These are phyloP conservation scores for Embiotoca jacksoni DNA, from an alignment of 2,113 vertebrate genomes.

Conservation along the genomic window DNA sequence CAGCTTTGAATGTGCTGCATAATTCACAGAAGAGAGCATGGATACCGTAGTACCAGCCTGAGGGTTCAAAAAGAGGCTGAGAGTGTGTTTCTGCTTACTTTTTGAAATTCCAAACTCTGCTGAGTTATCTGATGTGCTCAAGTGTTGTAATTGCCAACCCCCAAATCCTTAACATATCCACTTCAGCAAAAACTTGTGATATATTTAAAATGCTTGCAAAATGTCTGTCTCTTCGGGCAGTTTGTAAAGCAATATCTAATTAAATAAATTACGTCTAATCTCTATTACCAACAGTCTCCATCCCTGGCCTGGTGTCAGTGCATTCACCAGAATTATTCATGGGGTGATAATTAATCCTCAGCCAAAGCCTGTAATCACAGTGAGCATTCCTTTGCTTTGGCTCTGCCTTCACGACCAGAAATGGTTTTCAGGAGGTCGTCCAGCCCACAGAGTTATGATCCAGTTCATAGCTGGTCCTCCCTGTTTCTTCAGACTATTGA, in stretches of 20 bases:
- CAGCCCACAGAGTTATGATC: constrained; percentile 4
- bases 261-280: not conserved
- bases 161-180: too few relatives aligned
- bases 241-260: not conserved
- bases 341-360: constrained; percentile 34
- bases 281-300: not conserved
- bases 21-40: not conserved
- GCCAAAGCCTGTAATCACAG: constrained; percentile 19
- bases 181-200: too few relatives aligned
- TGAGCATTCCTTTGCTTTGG: constrained; percentile 51
- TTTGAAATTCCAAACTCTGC: not conserved
- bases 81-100: not conserved
- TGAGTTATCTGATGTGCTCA: not conserved
- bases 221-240: not conserved
- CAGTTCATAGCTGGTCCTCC: not conserved
- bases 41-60: constrained; percentile 16
- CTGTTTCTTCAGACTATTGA: too few relatives aligned
- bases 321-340: constrained; percentile 39
- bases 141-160: not conserved
- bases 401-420: constrained; percentile 23
- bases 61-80: constrained; percentile 1
- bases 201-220: not conserved
- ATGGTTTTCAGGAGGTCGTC: constrained; percentile 12
- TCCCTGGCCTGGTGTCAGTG: not conserved
- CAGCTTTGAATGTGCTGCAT: constrained; percentile 2